Percentiles rank a stretch among this genome's conserved stretches.
phyloP scores from a whole-genome alignment of 1,140 invertebrate species.

The Teleogryllus occipitalis region DNA sequence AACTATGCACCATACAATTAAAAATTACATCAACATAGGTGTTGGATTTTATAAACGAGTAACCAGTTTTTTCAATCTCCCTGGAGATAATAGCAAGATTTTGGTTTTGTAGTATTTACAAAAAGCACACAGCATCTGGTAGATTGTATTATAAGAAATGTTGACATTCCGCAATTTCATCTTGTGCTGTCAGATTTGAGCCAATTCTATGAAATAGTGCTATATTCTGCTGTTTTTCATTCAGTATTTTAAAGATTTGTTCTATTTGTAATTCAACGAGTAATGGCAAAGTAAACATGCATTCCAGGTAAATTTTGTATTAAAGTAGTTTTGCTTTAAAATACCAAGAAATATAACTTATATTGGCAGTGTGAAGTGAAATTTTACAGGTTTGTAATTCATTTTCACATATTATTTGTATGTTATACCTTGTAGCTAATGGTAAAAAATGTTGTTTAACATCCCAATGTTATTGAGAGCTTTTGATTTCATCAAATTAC shows the following conservation, averaged over 20 bases:
- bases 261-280: background rate
- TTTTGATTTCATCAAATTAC: background rate
- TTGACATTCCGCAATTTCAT: slow-evolving; percentile 21
- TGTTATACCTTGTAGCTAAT: too few relatives aligned
- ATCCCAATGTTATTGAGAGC: background rate
- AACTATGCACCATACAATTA: background rate
- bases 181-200: slow-evolving; percentile 13
- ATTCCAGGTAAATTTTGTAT: background rate
- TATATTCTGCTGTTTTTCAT: background rate
- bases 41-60: slow-evolving; percentile 12
- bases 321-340: background rate
- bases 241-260: slow-evolving; percentile 7
- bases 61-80: slow-evolving; percentile 1
- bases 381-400: too few relatives aligned
- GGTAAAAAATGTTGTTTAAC: background rate
- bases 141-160: slow-evolving; percentile 9
- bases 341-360: background rate
- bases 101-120: slow-evolving; percentile 14
- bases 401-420: too few relatives aligned
- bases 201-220: background rate
- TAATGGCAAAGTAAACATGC: background rate
- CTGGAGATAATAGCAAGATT: slow-evolving; percentile 6
- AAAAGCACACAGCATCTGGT: background rate
- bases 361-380: too few relatives aligned
- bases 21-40: background rate